Evolutionary conservation across 2,888 invertebrate species (phyloP), one percentile per base, ranked within the genome.

Genomic region (Graphium colonna): DNA sequence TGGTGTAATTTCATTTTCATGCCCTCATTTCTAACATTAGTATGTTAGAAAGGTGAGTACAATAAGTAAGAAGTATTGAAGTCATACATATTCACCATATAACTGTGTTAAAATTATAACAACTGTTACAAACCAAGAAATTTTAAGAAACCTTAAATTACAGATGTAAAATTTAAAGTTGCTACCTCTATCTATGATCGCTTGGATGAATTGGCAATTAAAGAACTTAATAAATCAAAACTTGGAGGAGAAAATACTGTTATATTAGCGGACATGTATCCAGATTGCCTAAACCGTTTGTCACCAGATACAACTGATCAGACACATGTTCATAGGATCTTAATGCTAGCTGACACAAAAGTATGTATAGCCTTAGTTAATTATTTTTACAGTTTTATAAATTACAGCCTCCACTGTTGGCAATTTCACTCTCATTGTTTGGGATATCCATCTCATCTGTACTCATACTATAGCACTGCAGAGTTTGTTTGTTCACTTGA

Each of bases 331-430:
- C 92, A 92, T 53, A 86, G 91, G 52, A 91, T 94, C 65, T 74
- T 94, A 15, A 94, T 94, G 81, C 82, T 94, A 4, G 93, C 92
- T 15, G 94, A 94, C 73, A 92, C 92, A 38, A 91, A 91, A 68
- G 92, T 92, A 68, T 72, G 74, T 67, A 15, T 1, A 15, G 1
- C 5, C 21, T 5, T 21, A 21, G 21, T 21, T 3, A 21, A 21
- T 21, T 21, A 21, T 21, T 5, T 3, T n/a, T n/a, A n/a, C n/a
- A n/a, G n/a, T n/a, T n/a, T n/a, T n/a, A n/a, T n/a, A n/a, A n/a
- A n/a, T n/a, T n/a, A n/a, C n/a, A n/a, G n/a, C n/a, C n/a, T n/a
- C n/a, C n/a, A n/a, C n/a, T n/a, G n/a, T n/a, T n/a, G n/a, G n/a
- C n/a, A n/a, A n/a, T n/a, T n/a, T n/a, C n/a, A n/a, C n/a, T n/a